These are phyloP conservation scores for Cololabis saira DNA, from an alignment of 2,113 vertebrate genomes.

Conservation along the genomic window DNA sequence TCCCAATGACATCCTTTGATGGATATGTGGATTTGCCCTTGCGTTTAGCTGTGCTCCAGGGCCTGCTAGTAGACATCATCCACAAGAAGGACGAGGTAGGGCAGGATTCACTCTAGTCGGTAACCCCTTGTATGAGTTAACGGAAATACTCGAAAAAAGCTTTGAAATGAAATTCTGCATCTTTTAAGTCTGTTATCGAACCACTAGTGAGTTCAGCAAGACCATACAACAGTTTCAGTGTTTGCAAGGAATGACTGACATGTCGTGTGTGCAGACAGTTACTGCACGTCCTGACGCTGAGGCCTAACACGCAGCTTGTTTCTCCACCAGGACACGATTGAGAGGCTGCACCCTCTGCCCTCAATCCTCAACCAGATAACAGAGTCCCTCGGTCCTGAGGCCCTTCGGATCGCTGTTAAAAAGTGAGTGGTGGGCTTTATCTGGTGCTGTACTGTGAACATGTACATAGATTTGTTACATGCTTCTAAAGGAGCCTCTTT, in stretches of 20 bases:
- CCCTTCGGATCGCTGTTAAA: slow-evolving; percentile 65
- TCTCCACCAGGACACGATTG: slow-evolving; percentile 80
- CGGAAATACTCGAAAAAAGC: too few relatives aligned
- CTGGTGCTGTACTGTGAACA: not conserved
- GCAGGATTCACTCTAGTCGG: too few relatives aligned
- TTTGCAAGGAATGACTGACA: not conserved
- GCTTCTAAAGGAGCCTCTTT: not conserved
- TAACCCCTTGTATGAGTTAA: too few relatives aligned
- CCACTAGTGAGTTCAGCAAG: too few relatives aligned
- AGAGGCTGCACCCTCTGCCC: slow-evolving; percentile 89
- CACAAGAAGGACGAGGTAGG: slow-evolving; percentile 85
- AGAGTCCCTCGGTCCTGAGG: slow-evolving; percentile 73
- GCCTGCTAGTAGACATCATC: slow-evolving; percentile 91
- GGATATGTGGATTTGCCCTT: slow-evolving; percentile 90
- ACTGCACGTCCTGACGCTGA: not conserved
- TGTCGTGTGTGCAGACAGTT: not conserved
- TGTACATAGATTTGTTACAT: slow-evolving; percentile 1
- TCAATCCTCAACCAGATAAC: slow-evolving; percentile 90
- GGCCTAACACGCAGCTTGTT: slow-evolving; percentile 20
- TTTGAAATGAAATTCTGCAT: too few relatives aligned
- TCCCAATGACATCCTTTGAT: slow-evolving; percentile 83
- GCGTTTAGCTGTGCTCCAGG: slow-evolving; percentile 90
- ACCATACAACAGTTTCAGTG: too few relatives aligned
- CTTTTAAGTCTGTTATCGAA: too few relatives aligned
- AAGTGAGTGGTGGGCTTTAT: slow-evolving; percentile 42